Conservation (phyloP, 2,113 vertebrate species). For the Lichenostomus cassidix region DNA sequence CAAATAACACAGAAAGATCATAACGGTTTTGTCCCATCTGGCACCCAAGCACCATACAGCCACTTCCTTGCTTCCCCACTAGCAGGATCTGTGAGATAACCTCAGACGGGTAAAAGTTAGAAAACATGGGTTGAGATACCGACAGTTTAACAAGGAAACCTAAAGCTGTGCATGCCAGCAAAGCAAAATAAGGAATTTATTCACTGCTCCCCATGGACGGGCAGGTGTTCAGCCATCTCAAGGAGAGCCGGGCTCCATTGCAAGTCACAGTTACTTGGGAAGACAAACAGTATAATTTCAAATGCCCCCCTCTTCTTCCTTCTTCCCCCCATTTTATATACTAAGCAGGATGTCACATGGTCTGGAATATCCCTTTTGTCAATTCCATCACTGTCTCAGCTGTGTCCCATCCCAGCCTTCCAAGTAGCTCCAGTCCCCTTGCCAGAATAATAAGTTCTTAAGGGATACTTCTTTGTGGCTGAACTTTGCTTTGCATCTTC, state of each 20-base stretch:
- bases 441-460: neutral
- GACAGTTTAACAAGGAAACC: neutral
- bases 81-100: neutral
- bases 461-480: neutral
- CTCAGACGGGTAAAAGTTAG: neutral
- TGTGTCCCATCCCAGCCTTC: neutral
- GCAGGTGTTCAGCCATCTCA: neutral
- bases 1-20: neutral
- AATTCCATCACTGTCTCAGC: neutral
- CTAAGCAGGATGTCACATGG: neutral
- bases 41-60: neutral
- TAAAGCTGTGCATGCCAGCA: neutral
- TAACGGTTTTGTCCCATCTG: neutral
- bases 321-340: neutral
- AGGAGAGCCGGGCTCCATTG: neutral
- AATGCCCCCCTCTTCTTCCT: neutral
- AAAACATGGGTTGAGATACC: neutral
- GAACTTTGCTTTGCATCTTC: neutral
- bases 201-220: fast-evolving
- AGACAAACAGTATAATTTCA: neutral
- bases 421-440: neutral
- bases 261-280: neutral
- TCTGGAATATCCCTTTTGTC: neutral
- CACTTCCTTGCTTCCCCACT: neutral
- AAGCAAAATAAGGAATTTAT: neutral